Base-by-base conservation (phyloP, 1,140 invertebrate genomes). In the Scaptomyza montana region DNA sequence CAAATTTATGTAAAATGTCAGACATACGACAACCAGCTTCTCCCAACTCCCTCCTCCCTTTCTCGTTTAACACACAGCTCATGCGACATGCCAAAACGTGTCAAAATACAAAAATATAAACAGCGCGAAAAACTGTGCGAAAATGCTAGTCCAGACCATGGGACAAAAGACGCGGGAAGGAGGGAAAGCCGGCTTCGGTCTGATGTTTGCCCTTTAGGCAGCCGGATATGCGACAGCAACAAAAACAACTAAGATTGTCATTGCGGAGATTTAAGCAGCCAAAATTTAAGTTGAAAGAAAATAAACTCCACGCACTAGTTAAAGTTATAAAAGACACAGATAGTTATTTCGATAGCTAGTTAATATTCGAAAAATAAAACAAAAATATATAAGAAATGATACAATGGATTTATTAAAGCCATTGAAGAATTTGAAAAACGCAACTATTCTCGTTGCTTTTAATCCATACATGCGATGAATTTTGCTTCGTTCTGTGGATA, bases 51-150 rank as follows among this genome's bases (percentile, higher is more conserved):
- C 28, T 45, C 56, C 13, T 25, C 30, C 7, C 30, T 33, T 21
- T 46, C 33, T 46, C 63, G 49, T 41, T 55, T 25, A 3, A 25
- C 21, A 19, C 16, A 5, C 39, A 30, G 46, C 46, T 65, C 19
- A 36, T 36, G 68, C 70, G 59, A 63, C 50, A 70, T 87, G 84
- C 78, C 82, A 87, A 87, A 87, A 87, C 84, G 82, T 87, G 82
- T 87, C 82, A 87, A 87, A 87, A 87, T 87, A 87, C 72, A 82
- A 87, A 87, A 86, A 80, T 85, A 84, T 74, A 85, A 85, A 85
- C 80, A 85, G 61, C 80, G 80, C 62, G 79, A 82, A 78, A 82
- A 84, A 82, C 79, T 82, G 57, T 74, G 67, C 57, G 66, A 78
- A 81, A 78, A 77, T 77, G 65, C 66, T 39, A 67, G 66, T 63